phyloP scores from a whole-genome alignment of 53 echinoderm and acorn worm species.

The Stichopus horrens region DNA sequence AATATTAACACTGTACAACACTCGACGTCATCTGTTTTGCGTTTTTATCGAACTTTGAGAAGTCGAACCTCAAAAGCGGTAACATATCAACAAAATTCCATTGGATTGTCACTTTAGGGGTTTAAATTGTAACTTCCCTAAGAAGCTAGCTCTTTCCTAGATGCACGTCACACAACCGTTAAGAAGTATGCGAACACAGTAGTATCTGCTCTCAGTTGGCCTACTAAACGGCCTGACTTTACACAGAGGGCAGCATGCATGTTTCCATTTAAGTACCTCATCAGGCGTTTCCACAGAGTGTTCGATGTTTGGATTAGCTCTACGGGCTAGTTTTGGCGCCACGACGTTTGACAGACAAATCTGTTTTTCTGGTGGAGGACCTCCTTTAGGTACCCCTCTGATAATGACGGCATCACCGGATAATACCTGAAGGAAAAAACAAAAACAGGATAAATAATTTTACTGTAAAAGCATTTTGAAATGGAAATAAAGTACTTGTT shows the following conservation, averaged over 20 bases:
- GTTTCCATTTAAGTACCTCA: conserved; percentile 49
- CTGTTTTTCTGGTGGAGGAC: conserved; percentile 93
- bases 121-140: too few species aligned
- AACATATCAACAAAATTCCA: neutral
- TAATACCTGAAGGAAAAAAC: conserved; percentile 63
- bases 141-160: too few species aligned
- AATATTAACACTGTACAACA: too few species aligned
- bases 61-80: neutral
- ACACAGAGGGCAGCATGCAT: too few species aligned
- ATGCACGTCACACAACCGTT: too few species aligned
- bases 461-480: neutral
- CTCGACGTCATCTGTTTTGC: too few species aligned
- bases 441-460: neutral
- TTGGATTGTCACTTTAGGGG: too few species aligned
- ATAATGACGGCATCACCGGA: conserved; percentile 99
- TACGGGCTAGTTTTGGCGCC: conserved; percentile 82
- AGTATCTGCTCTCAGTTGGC: too few species aligned
- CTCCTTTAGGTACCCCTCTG: conserved; percentile 84
- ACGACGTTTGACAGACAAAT: conserved; percentile 88
- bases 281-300: conserved; percentile 79
- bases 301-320: conserved; percentile 83
- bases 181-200: too few species aligned
- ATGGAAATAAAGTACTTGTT: too few species aligned
- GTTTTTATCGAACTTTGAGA: too few species aligned
- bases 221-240: too few species aligned